Base-by-base conservation (phyloP, 1,140 invertebrate genomes). In the Euglossa dilemma region DNA sequence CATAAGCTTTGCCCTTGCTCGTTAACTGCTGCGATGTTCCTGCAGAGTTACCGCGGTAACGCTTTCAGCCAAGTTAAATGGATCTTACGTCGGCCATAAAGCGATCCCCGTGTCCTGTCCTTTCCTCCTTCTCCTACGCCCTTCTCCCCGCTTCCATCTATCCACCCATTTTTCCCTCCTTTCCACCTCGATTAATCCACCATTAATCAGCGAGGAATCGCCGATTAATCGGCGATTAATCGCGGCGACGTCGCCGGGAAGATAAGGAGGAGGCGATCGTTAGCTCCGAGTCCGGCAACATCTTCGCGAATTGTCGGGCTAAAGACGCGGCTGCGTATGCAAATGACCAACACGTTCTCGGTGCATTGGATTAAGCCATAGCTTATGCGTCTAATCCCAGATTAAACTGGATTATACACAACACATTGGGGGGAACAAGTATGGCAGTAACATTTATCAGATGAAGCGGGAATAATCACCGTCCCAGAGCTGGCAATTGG, bases 361-460 rank as follows among this genome's bases (percentile, higher is more conserved):
- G 57, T 28, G 82, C 77, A 72, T 80, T 69, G 82, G 67, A 84
- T 84, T 84, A 84, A 84, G 82, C 77, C 82, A 56, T 84, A 79
- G 82, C 82, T 84, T 84, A 71, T 84, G 82, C 76, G 76, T 84
- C 82, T 84, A 84, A 84, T 84, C 82, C 82, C 18, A 47, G 82
- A 84, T 84, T 84, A 84, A 84, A 80, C 67, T 18, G 82, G 82
- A 84, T 84, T 84, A 84, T 84, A 80, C 82, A 43, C 82, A 80
- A 84, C 76, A 80, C 82, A 80, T 72, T 72, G 76, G 80, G 28
- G 12, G 18, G 45, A 50, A 69, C 80, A 76, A 82, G 72, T 82
- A 76, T 76, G 73, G 25, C 63, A 47, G 80, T 82, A 82, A 82
- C 80, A 82, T 82, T 82, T 82, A 82, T 82, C 80, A 82, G 80